A percentile compares a stretch with the other conserved stretches of the same genome.
phyloP scores from a whole-genome alignment of 2,888 invertebrate genomes.

The Desoria tigrina region DNA sequence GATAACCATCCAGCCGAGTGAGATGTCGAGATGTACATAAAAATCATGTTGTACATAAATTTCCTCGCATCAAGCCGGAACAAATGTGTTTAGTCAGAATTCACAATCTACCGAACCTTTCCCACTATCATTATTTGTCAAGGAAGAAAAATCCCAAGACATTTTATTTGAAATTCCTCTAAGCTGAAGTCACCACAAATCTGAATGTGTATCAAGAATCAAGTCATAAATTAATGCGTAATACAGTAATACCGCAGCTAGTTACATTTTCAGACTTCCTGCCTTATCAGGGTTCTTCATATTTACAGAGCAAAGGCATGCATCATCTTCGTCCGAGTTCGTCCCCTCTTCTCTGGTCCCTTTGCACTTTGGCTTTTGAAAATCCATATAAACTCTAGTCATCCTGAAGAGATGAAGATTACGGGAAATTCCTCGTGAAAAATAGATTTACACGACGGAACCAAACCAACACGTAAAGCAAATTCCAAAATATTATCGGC shows the following conservation, averaged over 20 bases:
- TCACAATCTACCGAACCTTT: not conserved
- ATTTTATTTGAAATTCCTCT: too few relatives aligned
- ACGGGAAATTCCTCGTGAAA: conserved; percentile 8
- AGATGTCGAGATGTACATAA: not conserved
- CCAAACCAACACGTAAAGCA: not conserved
- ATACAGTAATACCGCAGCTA: too few relatives aligned
- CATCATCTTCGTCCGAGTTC: not conserved
- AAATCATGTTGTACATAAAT: conserved; percentile 2
- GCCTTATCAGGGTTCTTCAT: conserved; percentile 25
- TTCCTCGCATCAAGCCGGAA: not conserved
- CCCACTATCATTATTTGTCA: too few relatives aligned
- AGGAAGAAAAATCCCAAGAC: too few relatives aligned
- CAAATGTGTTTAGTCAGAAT: not conserved
- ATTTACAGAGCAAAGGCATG: conserved; percentile 5
- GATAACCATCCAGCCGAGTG: too few relatives aligned
- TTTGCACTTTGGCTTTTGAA: conserved; percentile 14
- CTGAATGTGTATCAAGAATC: too few relatives aligned
- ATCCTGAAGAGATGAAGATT: conserved; percentile 28
- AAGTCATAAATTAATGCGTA: too few relatives aligned
- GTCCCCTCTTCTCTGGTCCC: not conserved
- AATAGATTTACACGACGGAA: not conserved
- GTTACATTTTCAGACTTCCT: conserved; percentile 21
- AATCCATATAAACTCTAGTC: too few relatives aligned
- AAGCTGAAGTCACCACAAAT: too few relatives aligned
- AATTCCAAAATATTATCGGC: not conserved